phyloP scores from a whole-genome alignment of 2,113 vertebrate genomes.

The Eretmochelys imbricata region DNA sequence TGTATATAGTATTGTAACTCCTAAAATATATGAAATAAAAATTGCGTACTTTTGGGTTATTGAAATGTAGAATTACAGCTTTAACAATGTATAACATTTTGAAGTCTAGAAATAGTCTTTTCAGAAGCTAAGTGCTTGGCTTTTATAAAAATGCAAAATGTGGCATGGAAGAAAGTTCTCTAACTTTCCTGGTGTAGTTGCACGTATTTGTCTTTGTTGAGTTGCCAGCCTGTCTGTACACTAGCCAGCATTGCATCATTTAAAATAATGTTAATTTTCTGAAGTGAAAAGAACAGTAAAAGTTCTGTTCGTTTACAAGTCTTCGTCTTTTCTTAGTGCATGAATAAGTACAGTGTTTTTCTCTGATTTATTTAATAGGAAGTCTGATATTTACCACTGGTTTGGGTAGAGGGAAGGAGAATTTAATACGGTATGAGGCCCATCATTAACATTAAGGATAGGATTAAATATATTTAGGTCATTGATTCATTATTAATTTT shows the following conservation, averaged over 20 bases:
- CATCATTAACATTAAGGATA: not conserved
- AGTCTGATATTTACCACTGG: conserved; percentile 4
- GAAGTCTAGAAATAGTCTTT: not conserved
- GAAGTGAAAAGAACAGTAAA: conserved; percentile 45
- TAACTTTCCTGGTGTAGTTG: conserved; percentile 35
- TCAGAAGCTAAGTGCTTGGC: not conserved
- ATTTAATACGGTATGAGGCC: not conserved
- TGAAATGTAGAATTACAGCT: not conserved
- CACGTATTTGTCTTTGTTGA: conserved; percentile 32
- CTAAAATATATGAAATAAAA: not conserved
- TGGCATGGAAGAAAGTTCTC: conserved; percentile 11
- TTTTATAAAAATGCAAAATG: accelerated
- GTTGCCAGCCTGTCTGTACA: conserved; percentile 58
- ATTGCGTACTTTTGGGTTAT: accelerated
- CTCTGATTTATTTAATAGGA: not conserved
- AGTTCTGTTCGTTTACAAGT: conserved; percentile 68
- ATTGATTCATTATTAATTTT: conserved; percentile 30
- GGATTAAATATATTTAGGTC: conserved; percentile 16
- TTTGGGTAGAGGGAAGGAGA: not conserved
- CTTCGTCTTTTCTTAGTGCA: conserved; percentile 47
- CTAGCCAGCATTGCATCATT: conserved; percentile 32
- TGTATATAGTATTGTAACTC: not conserved
- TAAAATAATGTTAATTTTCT: not conserved
- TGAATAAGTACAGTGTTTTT: not conserved
- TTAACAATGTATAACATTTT: not conserved